A percentile compares a stretch with the other conserved stretches of the same genome.
Conservation (phyloP, 2,797 vertebrate genomes). For the Enteromius thamalakanensis region DNA sequence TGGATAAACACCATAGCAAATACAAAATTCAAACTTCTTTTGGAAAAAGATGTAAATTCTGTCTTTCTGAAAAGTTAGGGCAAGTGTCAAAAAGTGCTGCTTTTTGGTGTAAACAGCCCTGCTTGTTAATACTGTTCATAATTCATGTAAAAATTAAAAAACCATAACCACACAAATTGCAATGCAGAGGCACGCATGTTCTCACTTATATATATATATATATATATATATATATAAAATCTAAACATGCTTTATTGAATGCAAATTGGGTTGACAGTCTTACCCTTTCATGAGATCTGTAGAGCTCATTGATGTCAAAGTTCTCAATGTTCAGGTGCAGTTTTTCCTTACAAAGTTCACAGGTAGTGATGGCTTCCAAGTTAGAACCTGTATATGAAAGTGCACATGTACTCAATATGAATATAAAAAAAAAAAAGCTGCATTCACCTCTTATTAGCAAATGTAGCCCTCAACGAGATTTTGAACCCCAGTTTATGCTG, state of each 20-base stretch:
- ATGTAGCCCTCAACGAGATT: neutral
- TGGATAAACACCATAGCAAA: too few species aligned
- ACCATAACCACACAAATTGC: too few species aligned
- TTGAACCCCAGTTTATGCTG: neutral
- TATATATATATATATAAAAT: too few species aligned
- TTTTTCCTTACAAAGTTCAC: constrained; percentile 97
- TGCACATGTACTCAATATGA: neutral
- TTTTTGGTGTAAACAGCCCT: too few species aligned
- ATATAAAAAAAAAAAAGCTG: neutral
- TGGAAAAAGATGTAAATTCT: too few species aligned
- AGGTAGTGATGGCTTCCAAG: constrained; percentile 92
- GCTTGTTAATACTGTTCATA: too few species aligned
- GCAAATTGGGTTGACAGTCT: constrained; percentile 56
- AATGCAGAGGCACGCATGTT: neutral
- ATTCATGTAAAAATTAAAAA: too few species aligned
- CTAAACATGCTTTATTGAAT: neutral
- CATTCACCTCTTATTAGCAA: neutral
- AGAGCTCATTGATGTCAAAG: constrained; percentile 96
- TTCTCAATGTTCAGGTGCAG: constrained; percentile 93
- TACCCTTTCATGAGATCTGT: constrained; percentile 93
- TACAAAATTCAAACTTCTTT: too few species aligned
- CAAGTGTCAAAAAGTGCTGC: too few species aligned
- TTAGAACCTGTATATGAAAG: constrained; percentile 79
- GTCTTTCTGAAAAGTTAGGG: too few species aligned
- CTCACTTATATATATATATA: neutral